Evolutionary conservation across 2,113 vertebrate species (phyloP).

Genomic region (Castor canadensis): DNA sequence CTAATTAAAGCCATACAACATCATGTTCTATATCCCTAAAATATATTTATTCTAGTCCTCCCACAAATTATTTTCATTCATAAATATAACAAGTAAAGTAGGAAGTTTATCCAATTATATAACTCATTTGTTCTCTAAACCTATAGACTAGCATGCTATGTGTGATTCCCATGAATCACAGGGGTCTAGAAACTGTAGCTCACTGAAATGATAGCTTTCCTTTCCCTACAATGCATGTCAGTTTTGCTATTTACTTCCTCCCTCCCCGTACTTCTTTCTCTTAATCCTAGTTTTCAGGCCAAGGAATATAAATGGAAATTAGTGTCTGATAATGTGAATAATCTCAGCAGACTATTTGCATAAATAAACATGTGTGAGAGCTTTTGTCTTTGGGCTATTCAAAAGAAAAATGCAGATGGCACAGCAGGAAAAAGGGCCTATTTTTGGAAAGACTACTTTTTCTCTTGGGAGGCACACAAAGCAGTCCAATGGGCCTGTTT

Average conservation of each 20-base stretch:
- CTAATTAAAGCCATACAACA: background rate
- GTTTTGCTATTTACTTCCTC: background rate
- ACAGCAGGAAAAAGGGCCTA: background rate
- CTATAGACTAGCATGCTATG: background rate
- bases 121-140: background rate
- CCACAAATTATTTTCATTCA: background rate
- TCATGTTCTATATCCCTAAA: background rate
- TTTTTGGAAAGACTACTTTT: background rate
- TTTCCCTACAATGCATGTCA: background rate
- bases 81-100: background rate
- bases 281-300: background rate
- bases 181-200: rapidly evolving
- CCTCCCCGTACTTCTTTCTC: background rate
- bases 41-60: background rate
- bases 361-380: slow-evolving; percentile 7
- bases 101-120: background rate
- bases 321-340: background rate
- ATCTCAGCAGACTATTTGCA: slow-evolving; percentile 9
- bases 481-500: background rate
- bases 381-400: background rate
- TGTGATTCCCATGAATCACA: background rate
- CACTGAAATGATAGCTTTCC: background rate
- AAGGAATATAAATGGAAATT: slow-evolving; percentile 44
- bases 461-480: background rate
- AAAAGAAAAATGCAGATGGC: background rate